These are phyloP conservation scores for Sinotaia quadrata DNA, from an alignment of 2,888 invertebrate genomes.

Conservation along the genomic window DNA sequence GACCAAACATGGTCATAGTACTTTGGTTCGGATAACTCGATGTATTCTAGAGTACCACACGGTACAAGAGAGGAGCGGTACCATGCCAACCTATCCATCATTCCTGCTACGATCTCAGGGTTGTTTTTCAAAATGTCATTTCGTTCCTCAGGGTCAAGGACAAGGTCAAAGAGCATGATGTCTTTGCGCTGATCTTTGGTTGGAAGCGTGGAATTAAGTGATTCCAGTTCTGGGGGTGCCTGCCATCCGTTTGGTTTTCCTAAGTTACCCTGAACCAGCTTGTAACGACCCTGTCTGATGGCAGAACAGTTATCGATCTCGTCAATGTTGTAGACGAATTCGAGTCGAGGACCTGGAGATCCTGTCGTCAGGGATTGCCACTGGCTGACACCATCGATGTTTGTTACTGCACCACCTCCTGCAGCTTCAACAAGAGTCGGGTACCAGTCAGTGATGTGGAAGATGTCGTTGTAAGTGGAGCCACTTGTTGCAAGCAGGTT, in stretches of 20 bases:
- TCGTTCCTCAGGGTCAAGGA: constrained; percentile 15
- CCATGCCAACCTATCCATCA: constrained; percentile 14
- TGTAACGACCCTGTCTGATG: constrained; percentile 6
- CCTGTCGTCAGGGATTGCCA: constrained; percentile 14
- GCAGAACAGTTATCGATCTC: constrained; percentile 12
- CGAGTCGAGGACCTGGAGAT: neutral
- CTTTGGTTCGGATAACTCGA: constrained; percentile 1
- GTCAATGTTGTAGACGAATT: constrained; percentile 24
- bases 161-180: constrained; percentile 12
- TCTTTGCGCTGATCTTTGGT: neutral
- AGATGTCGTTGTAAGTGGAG: neutral
- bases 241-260: constrained; percentile 16
- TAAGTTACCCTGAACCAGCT: constrained; percentile 14
- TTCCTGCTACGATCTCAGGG: constrained; percentile 5
- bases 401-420: neutral
- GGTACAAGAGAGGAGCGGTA: neutral
- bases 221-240: constrained; percentile 8
- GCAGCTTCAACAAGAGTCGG: constrained; percentile 10
- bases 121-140: constrained; percentile 10
- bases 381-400: constrained; percentile 23
- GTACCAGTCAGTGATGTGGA: constrained; percentile 10
- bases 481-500: neutral
- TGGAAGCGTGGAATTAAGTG: neutral
- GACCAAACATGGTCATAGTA: constrained; percentile 25
- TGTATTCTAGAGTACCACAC: neutral